Base-by-base conservation (phyloP, 2,113 vertebrate species). In the Pao palembangensis region DNA sequence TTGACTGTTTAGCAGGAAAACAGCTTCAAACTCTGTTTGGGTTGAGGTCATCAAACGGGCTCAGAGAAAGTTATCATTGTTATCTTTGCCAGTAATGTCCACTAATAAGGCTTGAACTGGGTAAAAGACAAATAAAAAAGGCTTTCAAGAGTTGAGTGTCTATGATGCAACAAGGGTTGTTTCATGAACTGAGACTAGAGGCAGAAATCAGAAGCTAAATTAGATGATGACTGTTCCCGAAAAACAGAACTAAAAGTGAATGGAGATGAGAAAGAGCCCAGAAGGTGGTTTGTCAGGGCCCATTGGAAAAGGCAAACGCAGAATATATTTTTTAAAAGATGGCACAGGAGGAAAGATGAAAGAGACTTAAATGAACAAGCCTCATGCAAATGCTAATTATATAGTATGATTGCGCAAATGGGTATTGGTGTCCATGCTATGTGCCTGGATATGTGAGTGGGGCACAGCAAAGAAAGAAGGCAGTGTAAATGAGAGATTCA, bases 401-500 rank as follows among this genome's bases (percentile, higher is more conserved):
- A 38, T 38, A 38, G 34, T 12, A 38, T 38, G 8, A 38, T 38
- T 38, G 34, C 10, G 28, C 28, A 8, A 31, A 5, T 31, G 8
- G 28, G 3, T 23, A 31, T 31, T 31, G 8, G 28, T 31, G 25
- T 28, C 25, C 25, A 31, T 31, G 28, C 5, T 31, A 31, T 31
- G 28, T 31, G 28, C 28, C 28, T 31, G 58, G 59, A 31, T 38
- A 19, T 55, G 19, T 16, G 14, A 62, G 42, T 16, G n/a, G 23
- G 23, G 21, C 8, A 18, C 16, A 17, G n/a, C 8, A 20, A 61
- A 20, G 21, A 58, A 64, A 43, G 13, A 51, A 43, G 14, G 18
- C 47, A 68, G 63, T 14, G 13, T 19, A 73, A 70, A 74, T 75
- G 81, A 73, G 73, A 71, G 67, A 49, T 48, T 69, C 73, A 78